A percentile compares a stretch with the other conserved stretches of the same genome.
Conservation (phyloP, 2,113 vertebrate genomes). For the Periophthalmus modestus region DNA sequence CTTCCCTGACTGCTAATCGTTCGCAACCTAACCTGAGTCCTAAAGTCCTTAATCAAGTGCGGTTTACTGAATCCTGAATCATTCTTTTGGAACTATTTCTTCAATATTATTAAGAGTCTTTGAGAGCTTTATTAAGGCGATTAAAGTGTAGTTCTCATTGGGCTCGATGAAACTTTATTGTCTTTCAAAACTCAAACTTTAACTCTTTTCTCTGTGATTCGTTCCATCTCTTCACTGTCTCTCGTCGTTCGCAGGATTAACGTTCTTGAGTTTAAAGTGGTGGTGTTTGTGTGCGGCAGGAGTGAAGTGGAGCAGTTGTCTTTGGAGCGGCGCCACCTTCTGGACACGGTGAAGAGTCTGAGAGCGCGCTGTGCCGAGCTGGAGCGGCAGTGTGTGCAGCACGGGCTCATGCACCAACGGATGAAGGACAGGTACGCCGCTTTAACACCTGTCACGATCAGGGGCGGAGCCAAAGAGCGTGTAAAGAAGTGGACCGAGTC, state of each 20-base stretch:
- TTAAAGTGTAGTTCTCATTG: too few relatives aligned
- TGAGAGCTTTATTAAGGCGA: too few relatives aligned
- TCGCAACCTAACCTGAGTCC: too few relatives aligned
- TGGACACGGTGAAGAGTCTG: conserved; percentile 81
- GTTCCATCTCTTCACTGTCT: not conserved
- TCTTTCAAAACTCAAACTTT: not conserved
- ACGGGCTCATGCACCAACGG: conserved; percentile 87
- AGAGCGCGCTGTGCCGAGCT: conserved; percentile 83
- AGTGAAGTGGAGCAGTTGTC: conserved; percentile 82
- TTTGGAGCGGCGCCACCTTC: conserved; percentile 83
- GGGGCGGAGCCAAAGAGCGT: too few relatives aligned
- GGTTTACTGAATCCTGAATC: too few relatives aligned
- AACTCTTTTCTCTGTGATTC: not conserved
- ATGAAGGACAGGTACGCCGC: conserved; percentile 88
- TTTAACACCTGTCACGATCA: not conserved
- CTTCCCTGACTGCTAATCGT: too few relatives aligned
- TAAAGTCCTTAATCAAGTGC: too few relatives aligned
- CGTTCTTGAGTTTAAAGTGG: not conserved
- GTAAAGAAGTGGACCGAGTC: not conserved
- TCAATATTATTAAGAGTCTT: too few relatives aligned
- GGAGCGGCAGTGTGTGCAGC: conserved; percentile 91
- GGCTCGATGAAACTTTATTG: not conserved
- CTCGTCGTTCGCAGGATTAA: not conserved
- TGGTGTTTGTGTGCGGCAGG: conserved; percentile 60
- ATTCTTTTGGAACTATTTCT: too few relatives aligned